Base-by-base conservation (phyloP, 2,113 vertebrate species). In the Oncorhynchus keta region DNA sequence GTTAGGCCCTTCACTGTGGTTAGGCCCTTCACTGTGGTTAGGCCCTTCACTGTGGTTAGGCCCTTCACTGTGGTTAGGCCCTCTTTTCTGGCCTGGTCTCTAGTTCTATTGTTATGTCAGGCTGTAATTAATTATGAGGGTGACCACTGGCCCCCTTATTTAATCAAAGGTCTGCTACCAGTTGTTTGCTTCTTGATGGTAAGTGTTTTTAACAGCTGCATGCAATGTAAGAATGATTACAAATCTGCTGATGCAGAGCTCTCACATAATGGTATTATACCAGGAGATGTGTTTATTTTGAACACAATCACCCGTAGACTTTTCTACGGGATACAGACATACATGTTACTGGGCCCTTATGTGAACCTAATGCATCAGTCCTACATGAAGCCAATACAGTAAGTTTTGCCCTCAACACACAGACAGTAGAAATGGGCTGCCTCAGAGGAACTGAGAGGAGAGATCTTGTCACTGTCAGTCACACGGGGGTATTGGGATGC, bases 81-180 rank as follows among this genome's bases (percentile, higher is more conserved):
- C 78, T 67, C 61, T 26, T 74, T 68, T 87, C 70, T 84, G 81
- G 85, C 78, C 83, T 68, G 73, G 85, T 75, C 82, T 92, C 91
- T 93, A 90, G 93, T 66, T 72, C 79, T 78, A 35, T 35, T 72
- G 70, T 35, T 79, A 78, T 76, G 64, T 84, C 80, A 81, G 57
- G 77, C 81, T 82, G 84, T 83, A 73, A 84, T 87, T 80, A 84
- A 80, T 57, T 82, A 87, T 81, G 85, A 82, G 77, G 80, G 82
- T 76, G 16, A 18, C 51, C 14, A 18, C 77, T 82, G 72, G 64
- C 67, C 74, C 65, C 81, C 70, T 68, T 77, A 76, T 81, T 80
- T 87, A 83, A 88, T 85, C 72, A 83, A 87, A 39, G 76, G 49
- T 64, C 70, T 73, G 24, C 22, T 64, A 16, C 61, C 20, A 55